Evolutionary conservation across 2,113 vertebrate species (phyloP).

Genomic region (Trogon melanurus): DNA sequence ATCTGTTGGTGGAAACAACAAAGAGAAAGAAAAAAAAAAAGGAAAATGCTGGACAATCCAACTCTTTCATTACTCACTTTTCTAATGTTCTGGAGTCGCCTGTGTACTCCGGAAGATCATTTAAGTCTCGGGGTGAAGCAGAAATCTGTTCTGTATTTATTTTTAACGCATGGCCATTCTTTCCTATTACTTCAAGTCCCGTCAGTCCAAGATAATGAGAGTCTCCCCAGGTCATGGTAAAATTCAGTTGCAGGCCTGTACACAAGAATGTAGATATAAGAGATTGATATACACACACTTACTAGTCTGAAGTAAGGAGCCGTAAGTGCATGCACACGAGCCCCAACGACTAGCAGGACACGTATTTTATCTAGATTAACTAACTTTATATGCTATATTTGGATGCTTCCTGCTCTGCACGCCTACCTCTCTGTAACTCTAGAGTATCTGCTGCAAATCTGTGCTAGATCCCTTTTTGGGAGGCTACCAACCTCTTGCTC

Average conservation of each 20-base stretch:
- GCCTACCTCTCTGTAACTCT: not conserved
- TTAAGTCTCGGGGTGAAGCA: conserved; percentile 88
- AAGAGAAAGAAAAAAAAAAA: not conserved
- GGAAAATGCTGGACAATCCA: not conserved
- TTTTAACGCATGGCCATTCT: conserved; percentile 84
- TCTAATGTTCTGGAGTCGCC: conserved; percentile 87
- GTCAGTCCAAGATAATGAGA: conserved; percentile 91
- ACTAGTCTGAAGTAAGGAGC: not conserved
- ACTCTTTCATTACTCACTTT: conserved; percentile 81
- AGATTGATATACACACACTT: not conserved
- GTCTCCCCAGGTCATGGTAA: conserved; percentile 92
- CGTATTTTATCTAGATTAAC: not conserved
- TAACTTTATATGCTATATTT: not conserved
- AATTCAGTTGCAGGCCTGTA: conserved; percentile 87
- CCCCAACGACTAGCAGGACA: not conserved
- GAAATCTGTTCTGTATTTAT: conserved; percentile 81
- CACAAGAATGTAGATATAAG: not conserved
- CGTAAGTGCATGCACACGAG: not conserved
- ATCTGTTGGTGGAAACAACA: not conserved
- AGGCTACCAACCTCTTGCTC: not conserved
- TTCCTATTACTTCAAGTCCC: conserved; percentile 91
- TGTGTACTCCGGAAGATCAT: conserved; percentile 85
- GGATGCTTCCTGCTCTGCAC: not conserved
- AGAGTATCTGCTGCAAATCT: not conserved
- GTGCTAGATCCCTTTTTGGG: not conserved